Evolutionary conservation across 2,113 vertebrate species (phyloP).

Genomic region (Varanus salvator): DNA sequence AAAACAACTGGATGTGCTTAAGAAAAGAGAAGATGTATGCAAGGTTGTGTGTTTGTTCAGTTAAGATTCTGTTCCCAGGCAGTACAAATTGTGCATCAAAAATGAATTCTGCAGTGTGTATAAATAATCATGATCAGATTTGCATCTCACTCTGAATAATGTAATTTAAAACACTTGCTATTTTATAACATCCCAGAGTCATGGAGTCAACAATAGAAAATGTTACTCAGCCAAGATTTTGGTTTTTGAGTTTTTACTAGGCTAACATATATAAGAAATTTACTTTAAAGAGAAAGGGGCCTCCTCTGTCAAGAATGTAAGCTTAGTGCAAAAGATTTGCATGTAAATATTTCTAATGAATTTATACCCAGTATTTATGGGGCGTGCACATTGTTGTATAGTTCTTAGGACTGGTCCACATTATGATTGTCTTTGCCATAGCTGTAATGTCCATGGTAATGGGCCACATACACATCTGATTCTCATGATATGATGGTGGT

Average conservation of each 20-base stretch:
- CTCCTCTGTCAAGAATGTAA: no score
- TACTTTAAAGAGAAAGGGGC: background rate
- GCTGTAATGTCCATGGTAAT: background rate
- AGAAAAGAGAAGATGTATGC: background rate
- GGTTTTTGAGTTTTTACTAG: background rate
- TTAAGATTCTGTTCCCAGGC: background rate
- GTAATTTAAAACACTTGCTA: background rate
- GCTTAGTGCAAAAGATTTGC: background rate
- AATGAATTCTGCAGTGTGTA: background rate
- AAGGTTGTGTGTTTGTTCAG: no score
- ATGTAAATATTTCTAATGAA: background rate
- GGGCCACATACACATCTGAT: no score
- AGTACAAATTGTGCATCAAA: background rate
- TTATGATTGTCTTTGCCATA: background rate
- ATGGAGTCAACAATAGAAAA: background rate
- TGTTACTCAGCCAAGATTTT: background rate
- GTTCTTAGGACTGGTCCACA: background rate
- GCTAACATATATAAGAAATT: background rate
- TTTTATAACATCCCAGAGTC: no score
- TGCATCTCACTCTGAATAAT: background rate
- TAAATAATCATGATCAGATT: background rate
- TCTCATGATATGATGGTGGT: no score
- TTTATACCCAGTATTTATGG: background rate
- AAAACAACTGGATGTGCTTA: conserved; percentile 11
- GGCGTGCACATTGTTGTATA: background rate